A percentile compares a stretch with the other conserved stretches of the same genome.
phyloP scores from a whole-genome alignment of 2,888 invertebrate species.

The Machimus atricapillus region DNA sequence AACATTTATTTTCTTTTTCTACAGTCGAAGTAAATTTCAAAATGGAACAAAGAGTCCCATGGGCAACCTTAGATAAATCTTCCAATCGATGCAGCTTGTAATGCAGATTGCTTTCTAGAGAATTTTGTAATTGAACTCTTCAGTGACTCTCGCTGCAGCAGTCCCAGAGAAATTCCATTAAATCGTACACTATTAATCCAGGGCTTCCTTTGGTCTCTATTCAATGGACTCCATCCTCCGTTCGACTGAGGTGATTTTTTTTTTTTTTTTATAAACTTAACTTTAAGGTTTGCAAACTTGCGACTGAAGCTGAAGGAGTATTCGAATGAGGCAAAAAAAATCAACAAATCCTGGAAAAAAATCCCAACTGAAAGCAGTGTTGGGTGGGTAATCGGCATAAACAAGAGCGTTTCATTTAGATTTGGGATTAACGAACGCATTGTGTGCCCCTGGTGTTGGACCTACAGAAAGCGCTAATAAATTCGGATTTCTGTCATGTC shows the following conservation, averaged over 20 bases:
- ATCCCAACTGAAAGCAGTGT: not conserved
- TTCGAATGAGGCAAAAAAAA: not conserved
- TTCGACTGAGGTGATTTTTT: not conserved
- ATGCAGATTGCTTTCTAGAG: slow-evolving; percentile 2
- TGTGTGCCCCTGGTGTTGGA: slow-evolving; percentile 28
- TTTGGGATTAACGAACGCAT: slow-evolving; percentile 32
- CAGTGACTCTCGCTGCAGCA: not conserved
- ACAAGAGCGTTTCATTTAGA: slow-evolving; percentile 36
- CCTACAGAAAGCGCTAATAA: slow-evolving; percentile 31
- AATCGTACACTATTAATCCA: not conserved
- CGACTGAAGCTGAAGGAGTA: not conserved
- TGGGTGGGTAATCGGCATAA: slow-evolving; percentile 22
- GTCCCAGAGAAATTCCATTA: not conserved
- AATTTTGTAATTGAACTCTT: not conserved
- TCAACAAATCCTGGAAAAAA: not conserved
- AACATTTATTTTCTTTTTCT: not conserved
- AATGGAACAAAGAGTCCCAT: not conserved
- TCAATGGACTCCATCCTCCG: not conserved
- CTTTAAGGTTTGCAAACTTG: not conserved
- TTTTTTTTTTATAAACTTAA: not conserved
- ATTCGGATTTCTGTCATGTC: slow-evolving; percentile 36
- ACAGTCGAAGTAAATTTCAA: not conserved
- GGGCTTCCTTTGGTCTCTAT: not conserved
- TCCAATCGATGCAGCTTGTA: not conserved
- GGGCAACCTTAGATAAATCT: not conserved